A percentile compares a stretch with the other conserved stretches of the same genome.
phyloP scores from a whole-genome alignment of 2,797 vertebrate species.

The Stomatorhinus walkeri region DNA sequence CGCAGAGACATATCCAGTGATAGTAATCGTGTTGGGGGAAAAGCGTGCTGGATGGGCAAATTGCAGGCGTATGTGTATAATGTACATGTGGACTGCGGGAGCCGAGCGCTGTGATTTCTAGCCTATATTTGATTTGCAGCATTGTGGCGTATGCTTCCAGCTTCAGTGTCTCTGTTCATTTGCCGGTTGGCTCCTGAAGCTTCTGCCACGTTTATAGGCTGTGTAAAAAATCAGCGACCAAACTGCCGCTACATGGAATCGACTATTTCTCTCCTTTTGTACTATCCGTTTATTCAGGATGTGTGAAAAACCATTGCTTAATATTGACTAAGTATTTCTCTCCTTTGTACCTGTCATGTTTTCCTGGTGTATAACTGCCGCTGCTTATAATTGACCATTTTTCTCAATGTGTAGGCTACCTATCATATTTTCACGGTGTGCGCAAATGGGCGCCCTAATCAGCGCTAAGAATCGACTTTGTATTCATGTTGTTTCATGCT shows the following conservation, averaged over 20 bases:
- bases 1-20: not conserved
- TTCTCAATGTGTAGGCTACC: not conserved
- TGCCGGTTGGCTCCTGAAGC: not conserved
- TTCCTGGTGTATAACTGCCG: not conserved
- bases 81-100: not conserved
- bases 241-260: not conserved
- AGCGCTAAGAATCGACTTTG: not conserved
- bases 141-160: not conserved
- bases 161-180: not conserved
- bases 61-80: not conserved
- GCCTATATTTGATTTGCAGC: not conserved
- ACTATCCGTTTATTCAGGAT: not conserved
- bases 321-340: not conserved
- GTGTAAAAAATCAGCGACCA: not conserved
- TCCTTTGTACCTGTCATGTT: not conserved
- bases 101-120: not conserved
- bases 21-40: not conserved
- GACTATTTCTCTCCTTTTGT: not conserved
- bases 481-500: not conserved
- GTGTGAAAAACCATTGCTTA: not conserved
- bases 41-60: not conserved
- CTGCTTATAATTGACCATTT: not conserved
- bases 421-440: not conserved
- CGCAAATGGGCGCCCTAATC: not conserved
- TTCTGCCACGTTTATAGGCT: not conserved